Conservation (phyloP, 1,140 invertebrate genomes). For the Penaeus vannamei region DNA sequence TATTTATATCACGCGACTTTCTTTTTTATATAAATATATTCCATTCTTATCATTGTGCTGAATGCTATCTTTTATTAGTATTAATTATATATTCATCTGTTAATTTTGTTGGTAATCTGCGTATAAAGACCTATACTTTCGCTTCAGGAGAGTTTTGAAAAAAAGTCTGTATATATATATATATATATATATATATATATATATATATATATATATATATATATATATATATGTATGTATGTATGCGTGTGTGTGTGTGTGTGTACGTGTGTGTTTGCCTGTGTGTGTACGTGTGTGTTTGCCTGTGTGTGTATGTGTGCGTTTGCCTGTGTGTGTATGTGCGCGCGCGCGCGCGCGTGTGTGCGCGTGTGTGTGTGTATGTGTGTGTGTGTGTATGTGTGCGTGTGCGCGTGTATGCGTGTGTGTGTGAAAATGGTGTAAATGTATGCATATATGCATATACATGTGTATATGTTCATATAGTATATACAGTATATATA, state of each 20-base stretch:
- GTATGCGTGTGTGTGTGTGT: neutral
- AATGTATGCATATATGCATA: neutral
- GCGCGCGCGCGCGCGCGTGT: neutral
- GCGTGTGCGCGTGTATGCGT: neutral
- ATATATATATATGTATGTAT: slow-evolving; percentile 6
- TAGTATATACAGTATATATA: neutral
- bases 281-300: neutral
- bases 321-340: neutral
- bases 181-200: slow-evolving; percentile 21
- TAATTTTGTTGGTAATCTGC: too few species aligned
- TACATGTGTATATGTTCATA: neutral
- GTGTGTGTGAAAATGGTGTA: too few species aligned
- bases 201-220: neutral
- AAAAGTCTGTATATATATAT: neutral
- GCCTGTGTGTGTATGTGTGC: neutral
- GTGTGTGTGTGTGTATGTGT: neutral
- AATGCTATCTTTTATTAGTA: too few species aligned
- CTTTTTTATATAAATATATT: too few species aligned
- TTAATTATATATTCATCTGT: too few species aligned
- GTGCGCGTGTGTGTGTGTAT: neutral
- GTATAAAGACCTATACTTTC: too few species aligned
- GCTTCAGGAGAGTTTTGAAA: too few species aligned
- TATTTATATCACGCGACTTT: too few species aligned
- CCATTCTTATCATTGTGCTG: too few species aligned
- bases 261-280: neutral